Evolutionary conservation across 1,140 invertebrate species (phyloP), one percentile per base, ranked within the genome.

Genomic region (Zaprionus ghesquierei): DNA sequence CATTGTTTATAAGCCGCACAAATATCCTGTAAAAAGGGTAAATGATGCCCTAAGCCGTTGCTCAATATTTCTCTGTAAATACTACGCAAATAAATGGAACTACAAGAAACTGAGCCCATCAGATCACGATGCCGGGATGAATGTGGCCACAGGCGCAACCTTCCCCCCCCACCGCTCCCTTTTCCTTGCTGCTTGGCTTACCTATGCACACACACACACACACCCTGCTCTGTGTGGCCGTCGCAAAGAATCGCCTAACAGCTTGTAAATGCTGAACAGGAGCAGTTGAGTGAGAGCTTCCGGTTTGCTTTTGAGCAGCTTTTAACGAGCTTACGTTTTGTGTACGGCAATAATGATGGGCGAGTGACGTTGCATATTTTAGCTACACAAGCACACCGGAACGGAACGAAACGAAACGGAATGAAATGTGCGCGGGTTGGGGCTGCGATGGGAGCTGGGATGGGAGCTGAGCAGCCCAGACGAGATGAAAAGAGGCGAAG

Each of bases 361-460:
- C 66, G 35, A 79, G 81, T 86, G 81, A 86, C 79, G 79, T 55
- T 68, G 82, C 81, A 81, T 79, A 87, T 79, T 87, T 86, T 58
- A 44, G 55, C 20, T 35, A 46, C 31, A 59, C 33, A 5, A 29
- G 20, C 31, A 54, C 72, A 59, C 53, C 35, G 61, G 60, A 46
- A 35, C 27, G 13, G 35, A 23, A n/a, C 2, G 2, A 5, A 29
- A 29, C 9, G 41, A 22, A 23, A 10, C 2, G 10, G 41, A 9
- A 29, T 25, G n/a, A n/a, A n/a, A n/a, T n/a, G n/a, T n/a, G n/a
- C n/a, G n/a, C n/a, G n/a, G n/a, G n/a, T n/a, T n/a, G n/a, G n/a
- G n/a, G n/a, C n/a, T n/a, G n/a, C n/a, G n/a, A n/a, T n/a, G n/a
- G n/a, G n/a, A n/a, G n/a, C n/a, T n/a, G n/a, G n/a, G n/a, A n/a